Evolutionary conservation across 2,113 vertebrate genomes (phyloP).

Genomic region (Gambusia affinis): DNA sequence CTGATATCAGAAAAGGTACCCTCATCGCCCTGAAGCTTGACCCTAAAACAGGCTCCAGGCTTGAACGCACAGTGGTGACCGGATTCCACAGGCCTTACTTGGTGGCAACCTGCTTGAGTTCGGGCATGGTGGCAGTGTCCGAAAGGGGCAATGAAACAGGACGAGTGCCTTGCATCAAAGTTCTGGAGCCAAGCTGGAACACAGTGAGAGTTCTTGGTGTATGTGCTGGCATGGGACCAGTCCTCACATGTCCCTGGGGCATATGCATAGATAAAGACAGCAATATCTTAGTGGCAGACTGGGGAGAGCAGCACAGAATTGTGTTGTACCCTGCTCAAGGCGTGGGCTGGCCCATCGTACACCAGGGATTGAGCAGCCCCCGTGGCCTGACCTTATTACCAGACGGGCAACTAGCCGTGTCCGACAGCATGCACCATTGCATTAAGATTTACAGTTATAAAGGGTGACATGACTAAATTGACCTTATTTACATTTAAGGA

Average conservation of each 20-base stretch:
- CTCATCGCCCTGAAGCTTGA: slow-evolving; percentile 78
- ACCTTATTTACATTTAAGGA: background rate
- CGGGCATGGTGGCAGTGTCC: slow-evolving; percentile 79
- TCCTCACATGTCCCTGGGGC: slow-evolving; percentile 82
- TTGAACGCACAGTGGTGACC: slow-evolving; percentile 77
- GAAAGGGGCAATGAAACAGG: slow-evolving; percentile 80
- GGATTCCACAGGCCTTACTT: slow-evolving; percentile 84
- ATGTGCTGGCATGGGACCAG: slow-evolving; percentile 73
- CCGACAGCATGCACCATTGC: slow-evolving; percentile 86
- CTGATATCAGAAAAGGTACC: slow-evolving; percentile 80
- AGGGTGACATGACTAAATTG: slow-evolving; percentile 24
- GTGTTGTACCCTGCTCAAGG: slow-evolving; percentile 77
- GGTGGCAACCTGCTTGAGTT: slow-evolving; percentile 73
- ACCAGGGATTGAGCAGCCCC: slow-evolving; percentile 80
- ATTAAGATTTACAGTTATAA: slow-evolving; percentile 84
- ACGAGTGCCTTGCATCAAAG: slow-evolving; percentile 79
- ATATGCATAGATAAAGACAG: slow-evolving; percentile 81
- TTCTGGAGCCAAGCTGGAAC: slow-evolving; percentile 80
- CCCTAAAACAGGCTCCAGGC: slow-evolving; percentile 67
- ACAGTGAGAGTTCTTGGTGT: slow-evolving; percentile 79
- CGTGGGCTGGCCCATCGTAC: slow-evolving; percentile 66
- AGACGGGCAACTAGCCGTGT: slow-evolving; percentile 77
- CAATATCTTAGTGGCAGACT: slow-evolving; percentile 81
- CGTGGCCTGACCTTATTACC: slow-evolving; percentile 79
- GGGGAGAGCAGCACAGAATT: slow-evolving; percentile 78